A percentile compares a stretch with the other conserved stretches of the same genome.
Evolutionary conservation across 53 echinoderm and acorn worm genomes (phyloP).

Genomic region (Paelopatides confundens): DNA sequence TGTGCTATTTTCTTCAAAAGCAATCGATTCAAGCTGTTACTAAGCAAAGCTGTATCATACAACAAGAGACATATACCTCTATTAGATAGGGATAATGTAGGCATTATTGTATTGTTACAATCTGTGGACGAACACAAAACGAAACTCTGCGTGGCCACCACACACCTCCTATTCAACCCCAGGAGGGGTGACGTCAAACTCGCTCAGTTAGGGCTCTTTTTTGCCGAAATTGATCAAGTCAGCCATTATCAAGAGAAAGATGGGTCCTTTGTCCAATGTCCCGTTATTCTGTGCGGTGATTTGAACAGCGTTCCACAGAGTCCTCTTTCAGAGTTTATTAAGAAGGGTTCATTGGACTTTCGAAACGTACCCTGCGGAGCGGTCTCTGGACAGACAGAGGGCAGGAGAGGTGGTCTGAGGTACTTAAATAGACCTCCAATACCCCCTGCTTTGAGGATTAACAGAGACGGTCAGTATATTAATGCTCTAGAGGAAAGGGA

Average conservation of each 20-base stretch:
- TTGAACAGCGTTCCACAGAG: slow-evolving; percentile 88
- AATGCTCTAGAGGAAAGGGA: neutral
- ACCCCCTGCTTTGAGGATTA: slow-evolving; percentile 74
- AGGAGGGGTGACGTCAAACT: slow-evolving; percentile 93
- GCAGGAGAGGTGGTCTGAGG: neutral
- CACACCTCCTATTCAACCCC: slow-evolving; percentile 94
- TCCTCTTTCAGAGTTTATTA: slow-evolving; percentile 80
- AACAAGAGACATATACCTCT: slow-evolving; percentile 51
- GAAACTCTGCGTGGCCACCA: slow-evolving; percentile 89
- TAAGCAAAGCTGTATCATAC: slow-evolving; percentile 61
- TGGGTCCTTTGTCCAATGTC: slow-evolving; percentile 34
- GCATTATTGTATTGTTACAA: slow-evolving; percentile 70
- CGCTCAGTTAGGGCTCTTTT: slow-evolving; percentile 83
- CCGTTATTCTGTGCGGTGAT: slow-evolving; percentile 90
- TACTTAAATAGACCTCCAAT: slow-evolving; percentile 69
- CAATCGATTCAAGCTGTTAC: slow-evolving; percentile 47
- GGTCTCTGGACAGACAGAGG: slow-evolving; percentile 79
- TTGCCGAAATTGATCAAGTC: slow-evolving; percentile 90
- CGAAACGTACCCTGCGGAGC: slow-evolving; percentile 58
- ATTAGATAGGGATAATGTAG: slow-evolving; percentile 94
- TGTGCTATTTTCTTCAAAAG: slow-evolving; percentile 90
- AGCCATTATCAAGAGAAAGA: slow-evolving; percentile 32
- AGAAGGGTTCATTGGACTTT: slow-evolving; percentile 67
- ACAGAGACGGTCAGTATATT: slow-evolving; percentile 72
- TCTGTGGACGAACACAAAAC: slow-evolving; percentile 34